Evolutionary conservation across 2,113 vertebrate species (phyloP), one percentile per base, ranked within the genome.

Genomic region (Otocyon megalotis): DNA sequence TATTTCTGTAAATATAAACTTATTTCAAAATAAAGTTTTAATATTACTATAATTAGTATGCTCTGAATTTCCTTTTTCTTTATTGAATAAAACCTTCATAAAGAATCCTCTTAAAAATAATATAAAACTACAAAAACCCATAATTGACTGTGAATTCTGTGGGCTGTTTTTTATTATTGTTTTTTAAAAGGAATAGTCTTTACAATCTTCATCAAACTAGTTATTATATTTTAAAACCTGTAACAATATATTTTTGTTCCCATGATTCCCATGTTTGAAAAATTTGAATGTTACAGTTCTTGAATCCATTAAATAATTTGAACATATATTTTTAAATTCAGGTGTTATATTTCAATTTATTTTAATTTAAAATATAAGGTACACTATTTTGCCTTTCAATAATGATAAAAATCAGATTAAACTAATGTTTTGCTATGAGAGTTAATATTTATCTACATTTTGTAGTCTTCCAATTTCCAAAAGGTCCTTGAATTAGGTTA

Each of bases 321-420:
- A 74, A 67, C 50, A 53, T 77, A 48, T 56, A 77, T 53, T 87
- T 53, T 87, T 93, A 93, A 93, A 81, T 58, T 58, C 30, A 93
- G 69, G 54, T 56, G 5, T 85, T 4, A 71, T 35, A 56, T 94
- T 96, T 94, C 22, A 82, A 56, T 54, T 83, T 83, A 83, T 76
- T 83, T 32, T 74, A 88, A 83, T 76, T 88, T 82, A 81, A 17
- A 83, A 7, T 56, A 71, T 48, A 77, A 85, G 72, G 20, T 74
- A 80, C 20, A 43, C 77, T 89, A 81, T 93, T 94, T 96, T 94
- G 8, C n/a, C 37, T 86, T 53, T 93, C 63, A 89, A 93, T 65
- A 89, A 32, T 80, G 20, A 80, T 76, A 81, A n/a, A 91, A 96
- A 35, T 89, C 13, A 80, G 69, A 74, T 79, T 50, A 97, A 96